Conservation (phyloP, 1,140 invertebrate species). For the Carposina sasakii region DNA sequence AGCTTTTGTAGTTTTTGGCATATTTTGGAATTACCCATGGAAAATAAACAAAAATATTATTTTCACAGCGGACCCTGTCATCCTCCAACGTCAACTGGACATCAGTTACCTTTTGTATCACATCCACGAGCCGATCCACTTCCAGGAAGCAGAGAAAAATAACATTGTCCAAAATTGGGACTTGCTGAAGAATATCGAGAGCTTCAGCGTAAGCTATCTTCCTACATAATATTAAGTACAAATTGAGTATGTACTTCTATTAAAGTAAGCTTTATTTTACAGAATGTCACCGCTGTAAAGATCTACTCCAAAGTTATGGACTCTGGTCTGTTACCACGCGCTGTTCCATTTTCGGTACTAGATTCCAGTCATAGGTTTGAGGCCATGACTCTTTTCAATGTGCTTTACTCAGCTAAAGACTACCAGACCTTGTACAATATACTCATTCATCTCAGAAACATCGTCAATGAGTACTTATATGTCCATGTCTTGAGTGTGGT, state of each 20-base stretch:
- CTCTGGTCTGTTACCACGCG: constrained; percentile 68
- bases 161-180: constrained; percentile 67
- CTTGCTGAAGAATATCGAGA: constrained; percentile 63
- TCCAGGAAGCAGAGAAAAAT: constrained; percentile 65
- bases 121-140: constrained; percentile 69
- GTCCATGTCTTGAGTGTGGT: constrained; percentile 74
- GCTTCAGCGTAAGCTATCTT: constrained; percentile 54
- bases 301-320: constrained; percentile 73
- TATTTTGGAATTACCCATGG: too few species aligned
- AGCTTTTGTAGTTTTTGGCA: too few species aligned
- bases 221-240: constrained; percentile 3
- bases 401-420: constrained; percentile 78
- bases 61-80: constrained; percentile 65
- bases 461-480: constrained; percentile 76
- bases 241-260: neutral
- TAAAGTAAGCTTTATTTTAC: constrained; percentile 23
- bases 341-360: constrained; percentile 74
- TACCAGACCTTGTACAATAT: constrained; percentile 74
- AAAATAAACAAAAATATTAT: too few species aligned
- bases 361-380: constrained; percentile 74
- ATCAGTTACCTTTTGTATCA: constrained; percentile 72
- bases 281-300: constrained; percentile 74
- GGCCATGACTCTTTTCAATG: constrained; percentile 75
- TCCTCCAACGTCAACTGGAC: constrained; percentile 72
- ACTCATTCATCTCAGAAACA: constrained; percentile 74